These are phyloP conservation scores for Sycobia sp. DNA, from an alignment of 1,140 invertebrate genomes.

Conservation along the genomic window DNA sequence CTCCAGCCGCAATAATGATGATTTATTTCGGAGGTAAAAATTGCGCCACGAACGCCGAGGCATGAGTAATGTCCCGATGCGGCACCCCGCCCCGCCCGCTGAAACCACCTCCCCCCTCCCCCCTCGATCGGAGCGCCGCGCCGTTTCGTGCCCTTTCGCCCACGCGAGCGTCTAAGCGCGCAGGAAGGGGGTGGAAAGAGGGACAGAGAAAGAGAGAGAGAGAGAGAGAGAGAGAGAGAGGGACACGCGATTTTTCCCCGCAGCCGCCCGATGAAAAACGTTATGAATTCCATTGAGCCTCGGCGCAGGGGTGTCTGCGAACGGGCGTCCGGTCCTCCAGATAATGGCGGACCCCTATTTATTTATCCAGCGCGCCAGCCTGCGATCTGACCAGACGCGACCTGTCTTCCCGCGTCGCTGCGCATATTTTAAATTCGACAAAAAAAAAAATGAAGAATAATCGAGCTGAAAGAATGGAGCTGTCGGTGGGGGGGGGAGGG, in stretches of 20 bases:
- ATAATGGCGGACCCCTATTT: conserved; percentile 57
- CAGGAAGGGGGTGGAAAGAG: too few species aligned
- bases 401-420: conserved; percentile 19
- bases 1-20: conserved; percentile 59
- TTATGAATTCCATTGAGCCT: conserved; percentile 58
- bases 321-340: conserved; percentile 49
- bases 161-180: neutral
- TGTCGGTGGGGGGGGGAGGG: neutral
- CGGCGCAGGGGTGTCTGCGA: too few species aligned
- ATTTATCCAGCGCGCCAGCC: conserved; percentile 50
- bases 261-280: conserved; percentile 48
- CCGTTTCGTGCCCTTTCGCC: neutral
- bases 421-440: conserved; percentile 3
- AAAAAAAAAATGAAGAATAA: conserved; percentile 1
- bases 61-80: conserved; percentile 58
- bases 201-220: too few species aligned
- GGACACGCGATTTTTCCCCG: conserved; percentile 44
- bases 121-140: neutral
- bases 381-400: conserved; percentile 45
- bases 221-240: too few species aligned
- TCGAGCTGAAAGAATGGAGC: neutral
- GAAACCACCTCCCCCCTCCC: neutral
- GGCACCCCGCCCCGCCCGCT: conserved; percentile 44
- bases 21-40: conserved; percentile 61
- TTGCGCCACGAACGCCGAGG: conserved; percentile 54